Conservation (phyloP, 2,888 invertebrate genomes). For the Empis stercorea region DNA sequence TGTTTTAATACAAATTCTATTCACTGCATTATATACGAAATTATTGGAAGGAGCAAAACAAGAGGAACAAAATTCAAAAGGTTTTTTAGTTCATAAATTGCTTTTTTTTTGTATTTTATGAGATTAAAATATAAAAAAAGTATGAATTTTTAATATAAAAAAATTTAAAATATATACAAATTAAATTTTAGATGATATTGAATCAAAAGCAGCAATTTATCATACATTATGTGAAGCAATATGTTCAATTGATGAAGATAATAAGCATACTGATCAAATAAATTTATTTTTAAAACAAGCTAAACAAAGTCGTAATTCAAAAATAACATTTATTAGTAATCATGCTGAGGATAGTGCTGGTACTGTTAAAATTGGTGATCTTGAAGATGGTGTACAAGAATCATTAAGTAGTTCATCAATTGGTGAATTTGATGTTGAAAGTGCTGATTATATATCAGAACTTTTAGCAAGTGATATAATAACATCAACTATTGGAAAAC, state of each 20-base stretch:
- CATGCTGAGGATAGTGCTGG: conserved; percentile 27
- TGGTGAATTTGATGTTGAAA: conserved; percentile 36
- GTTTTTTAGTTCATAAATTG: not conserved
- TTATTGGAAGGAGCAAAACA: conserved; percentile 39
- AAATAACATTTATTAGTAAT: conserved; percentile 26
- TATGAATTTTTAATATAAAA: not conserved
- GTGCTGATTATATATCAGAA: conserved; percentile 39
- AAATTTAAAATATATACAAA: not conserved
- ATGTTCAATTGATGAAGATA: conserved; percentile 66
- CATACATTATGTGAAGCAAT: conserved; percentile 64
- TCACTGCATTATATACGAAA: conserved; percentile 56
- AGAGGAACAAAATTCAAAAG: conserved; percentile 20
- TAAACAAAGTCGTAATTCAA: conserved; percentile 29
- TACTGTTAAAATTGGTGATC: conserved; percentile 30
- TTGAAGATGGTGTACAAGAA: conserved; percentile 11
- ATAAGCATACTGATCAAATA: conserved; percentile 65
- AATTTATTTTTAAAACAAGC: conserved; percentile 46
- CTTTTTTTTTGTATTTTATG: not conserved
- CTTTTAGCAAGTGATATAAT: conserved; percentile 50
- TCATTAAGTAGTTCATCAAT: conserved; percentile 22
- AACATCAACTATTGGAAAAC: conserved; percentile 45
- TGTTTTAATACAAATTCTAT: conserved; percentile 55
- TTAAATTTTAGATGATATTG: conserved; percentile 15
- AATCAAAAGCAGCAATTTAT: conserved; percentile 43
- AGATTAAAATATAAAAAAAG: not conserved